Evolutionary conservation across 2,888 invertebrate species (phyloP).

Genomic region (Diaprepes abbreviatus): DNA sequence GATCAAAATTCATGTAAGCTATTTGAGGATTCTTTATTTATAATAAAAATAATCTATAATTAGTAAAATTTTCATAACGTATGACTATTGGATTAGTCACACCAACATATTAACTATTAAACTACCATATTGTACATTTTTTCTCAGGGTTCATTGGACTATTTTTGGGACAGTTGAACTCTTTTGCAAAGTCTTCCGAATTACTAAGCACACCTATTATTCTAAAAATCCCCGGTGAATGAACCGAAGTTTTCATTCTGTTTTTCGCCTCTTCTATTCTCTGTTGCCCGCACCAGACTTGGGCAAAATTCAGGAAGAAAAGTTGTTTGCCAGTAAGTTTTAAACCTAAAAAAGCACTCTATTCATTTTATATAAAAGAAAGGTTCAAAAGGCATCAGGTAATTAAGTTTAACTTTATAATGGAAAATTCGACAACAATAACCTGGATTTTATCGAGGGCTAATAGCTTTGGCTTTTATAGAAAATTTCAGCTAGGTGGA

Average conservation of each 20-base stretch:
- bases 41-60: no score
- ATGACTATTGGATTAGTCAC: no score
- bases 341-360: constrained; percentile 61
- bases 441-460: no score
- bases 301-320: constrained; percentile 93
- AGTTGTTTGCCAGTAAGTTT: constrained; percentile 85
- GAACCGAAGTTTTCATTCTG: constrained; percentile 86
- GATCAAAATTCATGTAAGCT: no score
- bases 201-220: constrained; percentile 71
- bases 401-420: constrained; percentile 6
- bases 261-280: constrained; percentile 85
- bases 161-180: constrained; percentile 79
- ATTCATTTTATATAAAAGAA: constrained; percentile 9
- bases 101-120: no score
- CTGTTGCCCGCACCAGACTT: constrained; percentile 86
- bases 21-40: no score
- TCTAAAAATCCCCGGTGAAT: constrained; percentile 83
- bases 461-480: no score
- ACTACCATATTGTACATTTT: constrained; percentile 84
- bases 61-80: no score
- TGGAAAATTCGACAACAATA: background rate
- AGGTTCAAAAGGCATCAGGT: background rate
- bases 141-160: constrained; percentile 83
- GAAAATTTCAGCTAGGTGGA: no score
- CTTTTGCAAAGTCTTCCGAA: constrained; percentile 81